Evolutionary conservation across 1,140 invertebrate species (phyloP).

Genomic region (Caenorhabditis latens): DNA sequence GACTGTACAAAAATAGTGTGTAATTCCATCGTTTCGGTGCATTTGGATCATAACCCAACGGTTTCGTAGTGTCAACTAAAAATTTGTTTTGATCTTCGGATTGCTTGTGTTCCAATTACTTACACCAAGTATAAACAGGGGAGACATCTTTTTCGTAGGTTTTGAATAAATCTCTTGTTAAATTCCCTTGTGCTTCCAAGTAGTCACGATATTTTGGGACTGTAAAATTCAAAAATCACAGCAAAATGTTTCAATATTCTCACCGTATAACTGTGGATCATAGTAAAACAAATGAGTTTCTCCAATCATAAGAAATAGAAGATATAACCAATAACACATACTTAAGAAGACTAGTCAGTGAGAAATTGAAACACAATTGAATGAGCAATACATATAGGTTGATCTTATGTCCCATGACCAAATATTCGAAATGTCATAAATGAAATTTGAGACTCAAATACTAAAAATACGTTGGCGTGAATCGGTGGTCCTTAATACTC

Average conservation of each 20-base stretch:
- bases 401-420: too few species aligned
- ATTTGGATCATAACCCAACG: background rate
- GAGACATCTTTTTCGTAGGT: conserved; percentile 25
- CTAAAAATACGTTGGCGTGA: too few species aligned
- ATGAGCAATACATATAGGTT: too few species aligned
- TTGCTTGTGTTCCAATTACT: background rate
- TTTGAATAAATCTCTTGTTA: conserved; percentile 11
- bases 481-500: background rate
- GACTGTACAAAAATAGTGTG: background rate
- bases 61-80: conserved; percentile 8
- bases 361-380: background rate
- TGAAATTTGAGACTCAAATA: too few species aligned
- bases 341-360: background rate
- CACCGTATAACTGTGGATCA: background rate
- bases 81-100: background rate
- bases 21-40: conserved; percentile 9
- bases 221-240: background rate
- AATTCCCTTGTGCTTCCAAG: background rate
- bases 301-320: background rate
- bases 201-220: conserved; percentile 11
- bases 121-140: conserved; percentile 32
- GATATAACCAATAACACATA: background rate
- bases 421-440: too few species aligned
- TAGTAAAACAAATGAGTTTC: background rate
- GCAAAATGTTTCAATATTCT: background rate